These are phyloP conservation scores for Calliphora vomitoria DNA, from an alignment of 2,888 invertebrate species.

Conservation along the genomic window DNA sequence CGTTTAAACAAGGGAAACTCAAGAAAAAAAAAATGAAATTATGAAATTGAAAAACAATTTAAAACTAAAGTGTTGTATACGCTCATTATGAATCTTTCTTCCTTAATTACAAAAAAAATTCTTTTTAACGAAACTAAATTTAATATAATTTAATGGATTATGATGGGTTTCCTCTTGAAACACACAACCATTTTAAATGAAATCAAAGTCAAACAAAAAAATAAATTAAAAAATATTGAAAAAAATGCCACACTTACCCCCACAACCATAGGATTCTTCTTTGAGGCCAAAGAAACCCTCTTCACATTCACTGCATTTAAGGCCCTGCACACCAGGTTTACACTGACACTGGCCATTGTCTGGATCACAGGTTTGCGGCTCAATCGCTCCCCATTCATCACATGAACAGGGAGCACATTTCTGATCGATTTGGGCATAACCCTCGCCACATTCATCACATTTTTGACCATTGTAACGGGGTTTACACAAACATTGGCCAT, in stretches of 20 bases:
- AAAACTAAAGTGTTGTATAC: constrained; percentile 58
- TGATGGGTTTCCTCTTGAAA: constrained; percentile 60
- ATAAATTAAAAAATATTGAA: background rate
- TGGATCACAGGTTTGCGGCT: constrained; percentile 88
- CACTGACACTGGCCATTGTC: constrained; percentile 92
- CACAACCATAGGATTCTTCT: constrained; percentile 80
- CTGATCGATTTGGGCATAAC: constrained; percentile 90
- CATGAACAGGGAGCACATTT: constrained; percentile 94
- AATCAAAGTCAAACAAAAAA: background rate
- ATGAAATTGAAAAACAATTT: constrained; percentile 56
- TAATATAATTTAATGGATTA: constrained; percentile 51
- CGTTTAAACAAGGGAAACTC: constrained; percentile 46
- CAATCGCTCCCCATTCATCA: constrained; percentile 88
- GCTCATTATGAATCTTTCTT: constrained; percentile 45
- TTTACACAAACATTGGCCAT: constrained; percentile 91
- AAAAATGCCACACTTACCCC: constrained; percentile 79
- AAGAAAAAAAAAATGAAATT: constrained; percentile 7
- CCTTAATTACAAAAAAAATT: constrained; percentile 13
- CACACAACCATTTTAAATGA: background rate
- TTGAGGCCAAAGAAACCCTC: constrained; percentile 89
- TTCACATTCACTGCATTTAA: constrained; percentile 90
- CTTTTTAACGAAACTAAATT: constrained; percentile 18
- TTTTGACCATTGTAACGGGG: constrained; percentile 89
- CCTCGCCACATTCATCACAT: constrained; percentile 88
- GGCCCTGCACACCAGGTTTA: constrained; percentile 91